Evolutionary conservation across 2,888 invertebrate genomes (phyloP), one percentile per base, ranked within the genome.

Genomic region (Patella ulyssiponensis): DNA sequence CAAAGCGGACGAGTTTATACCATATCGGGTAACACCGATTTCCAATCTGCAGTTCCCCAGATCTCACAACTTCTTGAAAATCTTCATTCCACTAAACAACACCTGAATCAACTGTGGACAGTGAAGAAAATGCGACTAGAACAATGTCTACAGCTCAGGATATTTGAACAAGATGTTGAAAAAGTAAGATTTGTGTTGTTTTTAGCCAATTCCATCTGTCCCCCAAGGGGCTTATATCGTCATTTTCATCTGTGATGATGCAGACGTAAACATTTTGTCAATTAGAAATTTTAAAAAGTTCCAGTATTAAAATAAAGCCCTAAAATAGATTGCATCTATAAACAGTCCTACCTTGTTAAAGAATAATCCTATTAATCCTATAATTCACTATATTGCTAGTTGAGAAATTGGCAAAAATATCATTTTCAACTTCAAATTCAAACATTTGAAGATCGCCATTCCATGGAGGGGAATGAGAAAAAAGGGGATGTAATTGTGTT

Each of bases 51-150:
- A 0, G 88, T 89, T 9, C 89, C 90, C 0, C 89, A 90, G 84
- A 89, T 91, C 71, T 88, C 88, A 4, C 87, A 92, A 77, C 87
- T 93, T 17, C 85, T 93, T 69, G 92, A 93, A 87, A 95, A 96
- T 80, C 96, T 98, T 51, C 96, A 97, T 85, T 95, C 96, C 7
- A 96, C 96, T 0, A 96, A 98, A 89, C 96, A 97, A 90, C 96
- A 98, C 89, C 94, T 98, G 73, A 94, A 97, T 82, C 96, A 97
- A 90, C 93, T 97, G 78, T 99, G 98, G 98, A 97, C 97, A 90
- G 96, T 96, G 88, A 88, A 90, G 84, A 85, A 88, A 74, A 86
- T 89, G 76, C 83, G 91, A 72, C 86, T 92, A 23, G 91, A 92
- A 77, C 91, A 92, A 83, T 91, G 91, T 82, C 85, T 92, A 71